phyloP scores from a whole-genome alignment of 2,113 vertebrate genomes.

The Ramphastos sulfuratus region DNA sequence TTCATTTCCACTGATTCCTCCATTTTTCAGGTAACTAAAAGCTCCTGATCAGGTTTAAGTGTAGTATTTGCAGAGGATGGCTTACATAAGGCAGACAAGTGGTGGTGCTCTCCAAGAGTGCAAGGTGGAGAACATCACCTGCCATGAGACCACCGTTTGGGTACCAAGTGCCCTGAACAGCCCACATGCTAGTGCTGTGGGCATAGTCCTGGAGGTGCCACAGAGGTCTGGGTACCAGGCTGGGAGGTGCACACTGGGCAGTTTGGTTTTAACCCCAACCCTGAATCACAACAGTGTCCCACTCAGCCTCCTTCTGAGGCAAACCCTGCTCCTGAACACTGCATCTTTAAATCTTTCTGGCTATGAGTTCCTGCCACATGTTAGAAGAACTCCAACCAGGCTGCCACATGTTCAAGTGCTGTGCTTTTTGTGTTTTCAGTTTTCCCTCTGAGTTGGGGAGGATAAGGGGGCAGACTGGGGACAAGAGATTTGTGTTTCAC shows the following conservation, averaged over 20 bases:
- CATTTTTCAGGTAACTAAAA: not conserved
- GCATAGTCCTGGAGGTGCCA: not conserved
- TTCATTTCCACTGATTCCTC: not conserved
- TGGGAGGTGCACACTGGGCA: fast-evolving
- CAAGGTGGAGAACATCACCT: not conserved
- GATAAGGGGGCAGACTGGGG: constrained; percentile 12
- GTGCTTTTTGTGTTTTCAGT: constrained; percentile 24
- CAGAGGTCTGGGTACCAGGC: not conserved
- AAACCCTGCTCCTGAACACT: not conserved
- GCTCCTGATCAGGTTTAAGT: not conserved
- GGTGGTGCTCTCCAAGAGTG: not conserved
- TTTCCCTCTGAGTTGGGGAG: not conserved
- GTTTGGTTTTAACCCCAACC: not conserved
- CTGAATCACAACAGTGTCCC: fast-evolving
- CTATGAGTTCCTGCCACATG: constrained; percentile 58
- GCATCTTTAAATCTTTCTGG: constrained; percentile 73
- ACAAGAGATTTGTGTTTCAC: constrained; percentile 1
- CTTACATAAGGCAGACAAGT: not conserved
- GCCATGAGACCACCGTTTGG: not conserved
- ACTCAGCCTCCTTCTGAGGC: fast-evolving
- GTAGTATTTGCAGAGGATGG: not conserved
- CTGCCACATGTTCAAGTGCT: constrained; percentile 68
- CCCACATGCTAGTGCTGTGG: fast-evolving
- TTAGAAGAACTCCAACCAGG: constrained; percentile 67
- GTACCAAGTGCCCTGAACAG: not conserved